These are phyloP conservation scores for Fragum sueziense DNA, from an alignment of 2,888 invertebrate species.

Conservation along the genomic window DNA sequence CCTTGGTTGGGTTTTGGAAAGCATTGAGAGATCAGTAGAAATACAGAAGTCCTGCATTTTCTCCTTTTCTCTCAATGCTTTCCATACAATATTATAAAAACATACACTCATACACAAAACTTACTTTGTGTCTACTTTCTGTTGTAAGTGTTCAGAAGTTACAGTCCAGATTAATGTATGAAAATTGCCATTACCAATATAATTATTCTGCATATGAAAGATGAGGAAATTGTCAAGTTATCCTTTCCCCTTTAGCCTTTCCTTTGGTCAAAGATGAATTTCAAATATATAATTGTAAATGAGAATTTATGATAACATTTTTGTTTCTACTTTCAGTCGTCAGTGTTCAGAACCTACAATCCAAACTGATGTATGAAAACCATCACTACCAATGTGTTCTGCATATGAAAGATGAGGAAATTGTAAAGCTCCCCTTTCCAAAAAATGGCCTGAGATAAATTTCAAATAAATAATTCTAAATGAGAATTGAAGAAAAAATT, in stretches of 20 bases:
- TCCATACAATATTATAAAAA: no score
- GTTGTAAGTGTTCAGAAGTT: conserved; percentile 64
- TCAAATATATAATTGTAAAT: no score
- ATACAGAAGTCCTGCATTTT: background rate
- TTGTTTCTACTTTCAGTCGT: conserved; percentile 72
- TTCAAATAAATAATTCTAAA: no score
- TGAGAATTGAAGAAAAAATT: no score
- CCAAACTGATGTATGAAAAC: conserved; percentile 66
- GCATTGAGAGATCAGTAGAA: background rate
- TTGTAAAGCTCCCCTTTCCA: conserved; percentile 43
- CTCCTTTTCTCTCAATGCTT: background rate
- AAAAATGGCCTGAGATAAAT: no score
- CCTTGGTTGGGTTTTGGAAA: no score
- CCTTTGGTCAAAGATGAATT: no score
- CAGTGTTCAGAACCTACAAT: conserved; percentile 63
- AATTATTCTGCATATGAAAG: conserved; percentile 61
- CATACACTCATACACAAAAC: no score
- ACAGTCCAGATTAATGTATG: conserved; percentile 65
- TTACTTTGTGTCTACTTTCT: no score
- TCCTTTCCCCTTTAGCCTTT: no score
- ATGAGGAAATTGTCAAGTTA: conserved; percentile 49
- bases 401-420: conserved; percentile 56
- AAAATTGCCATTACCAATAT: conserved; percentile 71
- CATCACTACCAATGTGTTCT: conserved; percentile 70
- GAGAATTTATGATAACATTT: no score